Percentiles rank a stretch among this genome's conserved stretches.
These are phyloP conservation scores for Vidua macroura DNA, from an alignment of 2,113 vertebrate species.

Conservation along the genomic window DNA sequence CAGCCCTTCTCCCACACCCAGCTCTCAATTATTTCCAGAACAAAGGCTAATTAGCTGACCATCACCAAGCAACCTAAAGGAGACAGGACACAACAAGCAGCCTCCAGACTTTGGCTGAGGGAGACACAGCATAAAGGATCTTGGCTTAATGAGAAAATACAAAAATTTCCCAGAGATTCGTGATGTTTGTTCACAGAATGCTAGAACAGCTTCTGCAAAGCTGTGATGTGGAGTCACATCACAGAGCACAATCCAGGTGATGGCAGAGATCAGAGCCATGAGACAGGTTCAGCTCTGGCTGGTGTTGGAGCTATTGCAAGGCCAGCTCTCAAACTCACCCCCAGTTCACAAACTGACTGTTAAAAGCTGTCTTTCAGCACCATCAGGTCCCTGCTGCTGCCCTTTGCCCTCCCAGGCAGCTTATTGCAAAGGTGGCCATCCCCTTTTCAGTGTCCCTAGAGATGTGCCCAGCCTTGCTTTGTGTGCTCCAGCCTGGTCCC, in stretches of 20 bases:
- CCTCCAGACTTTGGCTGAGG: not conserved
- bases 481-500: not conserved
- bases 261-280: not conserved
- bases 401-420: not conserved
- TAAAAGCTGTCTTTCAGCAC: not conserved
- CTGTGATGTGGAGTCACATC: not conserved
- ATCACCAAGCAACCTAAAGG: not conserved
- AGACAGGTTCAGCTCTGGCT: not conserved
- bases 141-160: not conserved
- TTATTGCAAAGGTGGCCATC: not conserved
- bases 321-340: not conserved
- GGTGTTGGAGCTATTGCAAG: not conserved
- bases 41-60: not conserved
- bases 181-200: not conserved
- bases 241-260: not conserved
- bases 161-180: not conserved
- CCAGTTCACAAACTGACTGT: not conserved
- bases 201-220: not conserved
- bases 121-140: not conserved
- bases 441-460: not conserved
- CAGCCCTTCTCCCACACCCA: not conserved
- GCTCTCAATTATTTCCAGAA: not conserved
- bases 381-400: not conserved
- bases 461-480: not conserved
- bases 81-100: not conserved